Evolutionary conservation across 2,797 vertebrate species (phyloP).

Genomic region (Alca torda): DNA sequence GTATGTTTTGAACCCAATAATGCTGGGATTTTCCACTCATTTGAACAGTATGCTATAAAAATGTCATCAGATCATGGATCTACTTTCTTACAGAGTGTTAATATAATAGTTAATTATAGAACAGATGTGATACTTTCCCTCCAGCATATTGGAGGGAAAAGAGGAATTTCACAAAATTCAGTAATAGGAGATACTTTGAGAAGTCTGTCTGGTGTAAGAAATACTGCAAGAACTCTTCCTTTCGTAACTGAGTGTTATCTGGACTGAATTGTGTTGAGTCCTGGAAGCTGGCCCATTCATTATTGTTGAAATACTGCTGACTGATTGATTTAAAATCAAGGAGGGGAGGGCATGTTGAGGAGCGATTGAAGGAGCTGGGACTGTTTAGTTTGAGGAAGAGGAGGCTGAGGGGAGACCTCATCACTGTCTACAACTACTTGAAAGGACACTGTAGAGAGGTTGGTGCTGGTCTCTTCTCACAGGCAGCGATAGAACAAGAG

Average conservation of each 20-base stretch:
- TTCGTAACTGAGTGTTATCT: not conserved
- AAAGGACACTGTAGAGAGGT: too few relatives aligned
- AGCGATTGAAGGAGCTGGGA: too few relatives aligned
- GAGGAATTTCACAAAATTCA: not conserved
- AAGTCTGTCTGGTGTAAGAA: not conserved
- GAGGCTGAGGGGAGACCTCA: too few relatives aligned
- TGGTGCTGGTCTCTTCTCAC: too few relatives aligned
- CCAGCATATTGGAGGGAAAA: not conserved
- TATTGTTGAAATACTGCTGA: not conserved
- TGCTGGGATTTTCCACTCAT: not conserved
- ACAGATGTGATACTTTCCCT: not conserved
- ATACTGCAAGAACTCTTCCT: not conserved
- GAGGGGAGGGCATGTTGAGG: not conserved
- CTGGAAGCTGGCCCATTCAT: not conserved
- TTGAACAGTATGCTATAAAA: not conserved
- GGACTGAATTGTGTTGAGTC: not conserved
- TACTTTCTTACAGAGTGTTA: not conserved
- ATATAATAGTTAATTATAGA: not conserved
- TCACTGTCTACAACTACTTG: too few relatives aligned
- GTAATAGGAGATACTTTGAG: not conserved
- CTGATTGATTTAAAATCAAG: not conserved
- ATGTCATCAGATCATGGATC: not conserved
- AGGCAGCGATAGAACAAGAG: too few relatives aligned
- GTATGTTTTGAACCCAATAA: not conserved
- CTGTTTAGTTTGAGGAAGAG: too few relatives aligned